A percentile compares a stretch with the other conserved stretches of the same genome.
phyloP scores from a whole-genome alignment of 2,888 invertebrate genomes.

The Amphiduros pacificus region DNA sequence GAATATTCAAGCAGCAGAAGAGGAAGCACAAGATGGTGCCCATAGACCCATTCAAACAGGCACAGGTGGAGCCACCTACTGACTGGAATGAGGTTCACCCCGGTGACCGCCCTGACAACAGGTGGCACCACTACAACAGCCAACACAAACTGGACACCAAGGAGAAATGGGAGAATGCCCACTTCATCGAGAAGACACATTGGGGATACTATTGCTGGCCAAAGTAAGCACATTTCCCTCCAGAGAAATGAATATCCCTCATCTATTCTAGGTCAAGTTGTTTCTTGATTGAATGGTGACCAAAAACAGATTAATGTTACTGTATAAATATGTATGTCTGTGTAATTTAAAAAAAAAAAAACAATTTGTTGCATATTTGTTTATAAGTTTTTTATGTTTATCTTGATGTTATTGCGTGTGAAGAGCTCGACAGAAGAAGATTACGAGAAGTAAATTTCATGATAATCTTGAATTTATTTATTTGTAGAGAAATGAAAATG shows the following conservation, averaged over 20 bases:
- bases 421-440: too few relatives aligned
- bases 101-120: conserved; percentile 70
- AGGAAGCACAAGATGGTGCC: conserved; percentile 67
- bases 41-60: conserved; percentile 64
- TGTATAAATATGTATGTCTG: too few relatives aligned
- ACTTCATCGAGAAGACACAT: conserved; percentile 72
- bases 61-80: conserved; percentile 28
- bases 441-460: background rate
- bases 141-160: conserved; percentile 66
- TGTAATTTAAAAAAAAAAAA: too few relatives aligned
- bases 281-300: too few relatives aligned
- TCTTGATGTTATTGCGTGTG: too few relatives aligned
- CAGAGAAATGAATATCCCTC: too few relatives aligned
- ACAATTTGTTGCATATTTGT: too few relatives aligned
- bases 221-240: too few relatives aligned
- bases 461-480: too few relatives aligned
- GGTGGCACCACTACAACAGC: conserved; percentile 75
- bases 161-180: conserved; percentile 75
- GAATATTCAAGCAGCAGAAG: conserved; percentile 74
- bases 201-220: conserved; percentile 67
- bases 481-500: conserved; percentile 54
- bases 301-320: too few relatives aligned
- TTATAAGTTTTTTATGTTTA: too few relatives aligned
- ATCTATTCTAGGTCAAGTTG: too few relatives aligned
- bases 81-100: conserved; percentile 28